Evolutionary conservation across 2,797 vertebrate genomes (phyloP), one percentile per base, ranked within the genome.

Genomic region (Poecilia gillii): DNA sequence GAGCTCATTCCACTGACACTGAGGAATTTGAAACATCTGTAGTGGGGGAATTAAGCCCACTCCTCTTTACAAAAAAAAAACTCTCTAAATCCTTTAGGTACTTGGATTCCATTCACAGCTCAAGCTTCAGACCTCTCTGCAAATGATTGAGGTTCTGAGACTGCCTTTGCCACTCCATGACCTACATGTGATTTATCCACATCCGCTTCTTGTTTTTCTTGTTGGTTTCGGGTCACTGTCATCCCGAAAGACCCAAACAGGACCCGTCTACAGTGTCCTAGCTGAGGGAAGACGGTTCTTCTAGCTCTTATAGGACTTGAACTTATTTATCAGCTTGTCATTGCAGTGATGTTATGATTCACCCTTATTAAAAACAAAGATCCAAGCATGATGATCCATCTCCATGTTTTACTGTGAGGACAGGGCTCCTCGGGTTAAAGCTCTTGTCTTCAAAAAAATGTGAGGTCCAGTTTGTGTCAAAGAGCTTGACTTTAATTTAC

Each of bases 81-180:
- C 36, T 71, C 36, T 68, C 68, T 71, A n/a, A 71, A 71, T 71
- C 68, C 68, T 71, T 71, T 71, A 71, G 68, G 68, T 71, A 45
- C 68, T 71, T 70, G 36, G 36, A 39, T 39, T 68, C 36, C 64
- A 71, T 41, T 71, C n/a, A n/a, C 39, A 71, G 39, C 68, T 71
- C 23, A 71, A 45, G 68, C 41, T 71, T 71, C 41, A 68, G 36
- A 39, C 23, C 4, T 41, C 39, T 71, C 25, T 71, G 39, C 36
- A 68, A 9, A 23, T 33, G 64, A 68, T 5, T 41, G 41, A 71
- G 41, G 68, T 71, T 71, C 41, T 71, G 25, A n/a, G 25, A 43
- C 23, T 45, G 68, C 68, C 41, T 71, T n/a, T 43, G 41, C 25
- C 23, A n/a, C 41, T 71, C 6, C 68, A 45, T 71, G 68, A 71